Evolutionary conservation across 2,113 vertebrate genomes (phyloP).

Genomic region (Heliornis fulica): DNA sequence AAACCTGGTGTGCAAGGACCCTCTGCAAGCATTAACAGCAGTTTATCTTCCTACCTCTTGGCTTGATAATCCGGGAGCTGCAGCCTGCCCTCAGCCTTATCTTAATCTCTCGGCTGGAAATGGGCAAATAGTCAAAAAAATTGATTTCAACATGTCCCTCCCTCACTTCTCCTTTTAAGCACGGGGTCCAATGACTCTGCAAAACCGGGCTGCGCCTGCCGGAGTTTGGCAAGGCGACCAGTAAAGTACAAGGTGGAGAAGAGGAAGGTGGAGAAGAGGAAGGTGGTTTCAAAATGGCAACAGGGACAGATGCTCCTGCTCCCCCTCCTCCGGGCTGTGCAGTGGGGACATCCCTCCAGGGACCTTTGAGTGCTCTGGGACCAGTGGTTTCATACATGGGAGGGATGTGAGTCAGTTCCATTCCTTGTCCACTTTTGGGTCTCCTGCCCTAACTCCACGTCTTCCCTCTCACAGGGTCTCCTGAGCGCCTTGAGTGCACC

Average conservation of each 20-base stretch:
- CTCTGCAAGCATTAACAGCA: background rate
- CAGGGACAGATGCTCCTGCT: background rate
- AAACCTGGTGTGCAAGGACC: background rate
- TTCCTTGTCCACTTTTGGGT: background rate
- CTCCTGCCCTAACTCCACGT: background rate
- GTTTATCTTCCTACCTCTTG: conserved; percentile 37
- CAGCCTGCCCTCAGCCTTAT: background rate
- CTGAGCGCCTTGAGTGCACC: background rate
- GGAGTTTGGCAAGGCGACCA: background rate
- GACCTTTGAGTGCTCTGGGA: background rate
- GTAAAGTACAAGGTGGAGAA: background rate
- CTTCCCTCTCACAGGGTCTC: background rate
- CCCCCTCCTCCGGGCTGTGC: background rate
- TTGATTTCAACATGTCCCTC: conserved; percentile 45
- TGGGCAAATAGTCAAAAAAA: background rate
- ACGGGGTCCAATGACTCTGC: background rate
- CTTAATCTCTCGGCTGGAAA: background rate
- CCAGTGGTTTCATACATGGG: rapidly evolving
- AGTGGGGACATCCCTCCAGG: rapidly evolving
- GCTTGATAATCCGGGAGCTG: background rate
- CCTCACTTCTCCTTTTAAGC: conserved; percentile 52
- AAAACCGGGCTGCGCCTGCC: background rate
- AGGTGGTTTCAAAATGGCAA: background rate
- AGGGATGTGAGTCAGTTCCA: background rate
- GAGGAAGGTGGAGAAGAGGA: too few relatives aligned